Evolutionary conservation across 2,888 invertebrate species (phyloP).

Genomic region (Stictocephala bisonia): DNA sequence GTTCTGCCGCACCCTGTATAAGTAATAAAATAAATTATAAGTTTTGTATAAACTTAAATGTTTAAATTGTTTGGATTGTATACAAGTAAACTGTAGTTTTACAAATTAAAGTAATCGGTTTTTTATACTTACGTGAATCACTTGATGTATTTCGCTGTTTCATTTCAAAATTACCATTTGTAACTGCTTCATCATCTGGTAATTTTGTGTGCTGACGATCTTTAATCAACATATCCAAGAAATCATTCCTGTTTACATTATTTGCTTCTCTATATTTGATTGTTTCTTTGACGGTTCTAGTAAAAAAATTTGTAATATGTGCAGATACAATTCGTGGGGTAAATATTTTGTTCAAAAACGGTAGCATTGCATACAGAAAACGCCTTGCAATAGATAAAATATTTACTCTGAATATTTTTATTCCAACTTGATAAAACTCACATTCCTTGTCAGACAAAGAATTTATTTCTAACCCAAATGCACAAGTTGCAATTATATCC

Average conservation of each 20-base stretch:
- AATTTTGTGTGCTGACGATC: slow-evolving; percentile 6
- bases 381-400: background rate
- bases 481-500: slow-evolving; percentile 70
- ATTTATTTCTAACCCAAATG: slow-evolving; percentile 69
- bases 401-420: background rate
- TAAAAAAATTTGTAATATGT: slow-evolving; percentile 21
- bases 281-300: slow-evolving; percentile 1
- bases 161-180: slow-evolving; percentile 15
- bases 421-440: slow-evolving; percentile 62
- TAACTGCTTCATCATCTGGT: background rate
- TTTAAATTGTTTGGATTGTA: too few species aligned
- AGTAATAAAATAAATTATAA: too few species aligned
- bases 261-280: slow-evolving; percentile 38
- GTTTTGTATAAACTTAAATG: too few species aligned
- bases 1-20: too few species aligned
- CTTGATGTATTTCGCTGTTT: too few species aligned
- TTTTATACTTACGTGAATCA: too few species aligned
- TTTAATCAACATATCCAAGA: slow-evolving; percentile 14
- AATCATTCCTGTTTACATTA: slow-evolving; percentile 22
- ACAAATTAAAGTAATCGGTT: too few species aligned
- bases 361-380: background rate
- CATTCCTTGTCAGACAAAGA: slow-evolving; percentile 67
- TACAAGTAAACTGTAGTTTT: too few species aligned
- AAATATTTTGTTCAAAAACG: slow-evolving; percentile 1
- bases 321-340: background rate